Conservation (phyloP, 2,113 vertebrate genomes). For the Campylomormyrus tamandua region DNA sequence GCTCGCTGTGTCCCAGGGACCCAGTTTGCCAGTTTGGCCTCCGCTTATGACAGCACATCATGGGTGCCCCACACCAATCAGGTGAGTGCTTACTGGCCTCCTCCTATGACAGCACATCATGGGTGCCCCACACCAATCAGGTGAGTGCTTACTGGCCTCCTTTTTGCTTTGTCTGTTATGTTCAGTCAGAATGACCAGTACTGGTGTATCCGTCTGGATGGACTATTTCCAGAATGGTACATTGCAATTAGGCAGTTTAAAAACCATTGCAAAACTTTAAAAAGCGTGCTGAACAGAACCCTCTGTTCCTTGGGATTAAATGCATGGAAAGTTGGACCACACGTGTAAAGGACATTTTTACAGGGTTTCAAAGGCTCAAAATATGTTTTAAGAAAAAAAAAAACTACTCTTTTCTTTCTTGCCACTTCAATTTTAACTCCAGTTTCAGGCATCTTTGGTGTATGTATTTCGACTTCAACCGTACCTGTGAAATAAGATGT, state of each 20-base stretch:
- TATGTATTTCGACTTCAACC: neutral
- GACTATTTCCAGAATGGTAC: neutral
- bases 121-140: constrained; percentile 47
- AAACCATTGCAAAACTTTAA: neutral
- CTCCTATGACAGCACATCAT: constrained; percentile 34
- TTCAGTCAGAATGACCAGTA: neutral
- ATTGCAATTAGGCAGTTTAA: neutral
- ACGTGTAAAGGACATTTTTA: neutral
- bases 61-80: constrained; percentile 46
- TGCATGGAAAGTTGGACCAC: neutral
- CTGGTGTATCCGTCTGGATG: neutral
- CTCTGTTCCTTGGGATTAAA: neutral
- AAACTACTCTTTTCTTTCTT: neutral
- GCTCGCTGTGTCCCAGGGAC: constrained; percentile 71
- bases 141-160: constrained; percentile 47
- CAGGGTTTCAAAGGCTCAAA: neutral
- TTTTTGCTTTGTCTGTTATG: neutral
- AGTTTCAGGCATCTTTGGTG: neutral
- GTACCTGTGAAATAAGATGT: neutral
- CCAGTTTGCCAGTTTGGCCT: constrained; percentile 48
- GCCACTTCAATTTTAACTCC: neutral
- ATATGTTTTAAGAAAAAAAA: neutral
- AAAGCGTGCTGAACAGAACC: neutral
- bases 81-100: constrained; percentile 50
- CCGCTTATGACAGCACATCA: constrained; percentile 30